Base-by-base conservation (phyloP, 2,888 invertebrate species). In the Andrena camellia region DNA sequence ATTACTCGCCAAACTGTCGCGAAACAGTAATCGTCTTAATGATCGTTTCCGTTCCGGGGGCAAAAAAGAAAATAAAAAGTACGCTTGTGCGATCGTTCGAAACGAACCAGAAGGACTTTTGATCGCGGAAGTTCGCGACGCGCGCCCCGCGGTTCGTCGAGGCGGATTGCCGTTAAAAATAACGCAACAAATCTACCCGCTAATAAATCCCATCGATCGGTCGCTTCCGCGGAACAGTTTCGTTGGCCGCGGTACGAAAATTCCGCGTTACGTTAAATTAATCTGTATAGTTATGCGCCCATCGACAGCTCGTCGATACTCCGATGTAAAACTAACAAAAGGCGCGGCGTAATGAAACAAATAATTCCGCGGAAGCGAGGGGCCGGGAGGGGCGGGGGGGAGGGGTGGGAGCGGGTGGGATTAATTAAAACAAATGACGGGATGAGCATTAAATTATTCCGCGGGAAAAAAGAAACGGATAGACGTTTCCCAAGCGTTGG, bases 21-120 rank as follows among this genome's bases (percentile, higher is more conserved):
- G 29, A 80, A 71, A 57, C 52, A 4, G 81, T 67, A 80, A 81
- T 80, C 71, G 67, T 80, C 72, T 80, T 81, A 80, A 81, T 81
- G 81, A 81, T 48, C 67, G 52, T 72, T 67, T 8, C 67, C 67
- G 8, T 79, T 79, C 13, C n/a, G 54, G 13, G 42, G 42, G 42
- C 13, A 35, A 71, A 66, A 35, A 29, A 48, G 13, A 64, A 31
- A 20, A 33, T 33, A 1, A 20, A 33, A 8, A 1, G 54, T 0
- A 10, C 57, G 26, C 20, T 10, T 10, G 2, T 10, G 57, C n/a
- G 20, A 20, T 8, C 20, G 23, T 29, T 31, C 52, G 50, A 60
- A 74, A 64, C 10, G 48, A 50, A 64, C 23, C 59, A 6, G 23
- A 13, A 48, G 10, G 23, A 59, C 54, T 52, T 33, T 20, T 20